Conservation (phyloP, 2,888 invertebrate species). For the Yponomeuta sedellus region DNA sequence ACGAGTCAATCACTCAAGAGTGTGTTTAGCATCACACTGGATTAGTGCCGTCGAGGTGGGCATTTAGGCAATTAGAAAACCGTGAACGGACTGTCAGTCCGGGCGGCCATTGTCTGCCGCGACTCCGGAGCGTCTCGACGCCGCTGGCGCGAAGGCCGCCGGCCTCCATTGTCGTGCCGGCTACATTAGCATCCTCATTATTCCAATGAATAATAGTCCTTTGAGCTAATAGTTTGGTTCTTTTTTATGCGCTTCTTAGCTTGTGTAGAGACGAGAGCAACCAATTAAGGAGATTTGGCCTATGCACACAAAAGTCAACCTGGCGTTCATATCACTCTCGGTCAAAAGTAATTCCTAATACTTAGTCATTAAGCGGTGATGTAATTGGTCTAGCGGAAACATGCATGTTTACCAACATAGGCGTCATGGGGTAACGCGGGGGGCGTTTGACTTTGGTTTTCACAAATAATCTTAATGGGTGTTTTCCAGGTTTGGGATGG, state of each 20-base stretch:
- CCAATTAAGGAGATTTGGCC: neutral
- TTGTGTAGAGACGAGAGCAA: neutral
- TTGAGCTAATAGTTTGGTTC: conserved; percentile 9
- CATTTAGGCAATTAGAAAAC: conserved; percentile 57
- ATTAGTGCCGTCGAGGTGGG: conserved; percentile 56
- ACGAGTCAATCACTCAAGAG: conserved; percentile 54
- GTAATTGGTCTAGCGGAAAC: too few relatives aligned
- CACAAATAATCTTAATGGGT: too few relatives aligned
- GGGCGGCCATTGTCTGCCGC: conserved; percentile 46
- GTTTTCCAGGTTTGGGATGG: too few relatives aligned
- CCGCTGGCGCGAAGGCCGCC: conserved; percentile 56
- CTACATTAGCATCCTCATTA: conserved; percentile 54
- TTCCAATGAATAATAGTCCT: conserved; percentile 6
- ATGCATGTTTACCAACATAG: too few relatives aligned
- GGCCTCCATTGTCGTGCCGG: conserved; percentile 46
- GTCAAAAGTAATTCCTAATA: too few relatives aligned
- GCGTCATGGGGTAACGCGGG: too few relatives aligned
- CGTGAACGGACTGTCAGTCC: conserved; percentile 67
- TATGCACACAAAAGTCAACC: neutral
- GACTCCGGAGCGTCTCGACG: neutral
- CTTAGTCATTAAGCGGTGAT: too few relatives aligned
- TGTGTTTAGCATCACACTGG: conserved; percentile 52
- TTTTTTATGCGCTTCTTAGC: conserved; percentile 4
- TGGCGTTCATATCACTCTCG: too few relatives aligned
- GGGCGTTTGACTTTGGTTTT: too few relatives aligned